Base-by-base conservation (phyloP, 2,113 vertebrate genomes). In the Romanogobio albipinnatus region DNA sequence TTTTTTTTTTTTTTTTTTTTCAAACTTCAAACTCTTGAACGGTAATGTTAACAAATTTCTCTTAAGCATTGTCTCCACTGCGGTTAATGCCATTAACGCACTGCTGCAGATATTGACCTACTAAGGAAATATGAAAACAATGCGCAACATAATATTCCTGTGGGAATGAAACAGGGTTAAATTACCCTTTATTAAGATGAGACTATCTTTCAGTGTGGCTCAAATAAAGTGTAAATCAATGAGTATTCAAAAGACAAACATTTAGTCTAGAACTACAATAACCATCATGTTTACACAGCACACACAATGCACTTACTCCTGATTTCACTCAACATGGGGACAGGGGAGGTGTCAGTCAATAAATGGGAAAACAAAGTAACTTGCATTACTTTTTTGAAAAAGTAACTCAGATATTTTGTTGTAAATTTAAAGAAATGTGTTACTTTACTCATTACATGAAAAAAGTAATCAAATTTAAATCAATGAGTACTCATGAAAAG, bases 81-180 rank as follows among this genome's bases (percentile, higher is more conserved):
- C 26, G n/a, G 14, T 47, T 47, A n/a, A 74, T 17, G 9, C 10
- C 17, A 51, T 26, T 75, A 49, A 51, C 3, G 47, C 73, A 76
- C 47, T 29, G 73, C 39, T 73, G 43, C 73, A 76, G 24, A 76
- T 51, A 76, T 76, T 53, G 47, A 53, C 47, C 24, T 29, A 29
- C 73, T 17, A 49, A 29, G 24, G n/a, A 76, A 53, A 76, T 33
- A 76, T 76, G 74, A 76, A 76, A 76, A 76, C 47, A 76, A 53
- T 53, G 8, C 47, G 29, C 14, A 26, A 75, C 24, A 75, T 17
- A 75, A 49, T 53, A 51, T 51, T 75, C 73, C 8, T 17, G 13
- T 24, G 24, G 73, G 73, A 51, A 75, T 75, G n/a, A 75, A 53
- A 29, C 47, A 26, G 39, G 73, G 24, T 75, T 75, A 75, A 75